phyloP scores from a whole-genome alignment of 1,140 invertebrate species.

The Ectropis grisescens region DNA sequence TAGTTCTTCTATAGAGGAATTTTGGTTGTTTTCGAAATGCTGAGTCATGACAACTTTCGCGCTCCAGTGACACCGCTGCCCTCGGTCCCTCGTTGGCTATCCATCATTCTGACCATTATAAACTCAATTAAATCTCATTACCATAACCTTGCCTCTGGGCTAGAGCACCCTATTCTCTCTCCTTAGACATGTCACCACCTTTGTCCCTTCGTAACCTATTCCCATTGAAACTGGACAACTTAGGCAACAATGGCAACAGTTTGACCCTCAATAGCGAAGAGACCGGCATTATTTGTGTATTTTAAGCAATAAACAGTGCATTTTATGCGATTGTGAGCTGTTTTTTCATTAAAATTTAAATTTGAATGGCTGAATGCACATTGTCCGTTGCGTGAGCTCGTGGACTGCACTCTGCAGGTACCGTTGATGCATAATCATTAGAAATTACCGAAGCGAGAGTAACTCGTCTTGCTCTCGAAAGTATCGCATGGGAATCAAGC shows the following conservation, averaged over 20 bases:
- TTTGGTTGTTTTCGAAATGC: slow-evolving; percentile 7
- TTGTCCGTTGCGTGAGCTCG: slow-evolving; percentile 64
- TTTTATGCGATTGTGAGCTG: slow-evolving; percentile 61
- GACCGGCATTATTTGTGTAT: slow-evolving; percentile 64
- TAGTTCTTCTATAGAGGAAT: background rate
- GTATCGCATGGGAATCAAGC: slow-evolving; percentile 38
- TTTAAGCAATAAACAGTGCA: slow-evolving; percentile 67
- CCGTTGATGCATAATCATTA: slow-evolving; percentile 58
- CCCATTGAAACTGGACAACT: slow-evolving; percentile 50
- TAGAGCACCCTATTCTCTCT: slow-evolving; percentile 33
- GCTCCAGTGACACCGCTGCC: slow-evolving; percentile 18
- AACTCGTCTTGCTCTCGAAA: slow-evolving; percentile 16
- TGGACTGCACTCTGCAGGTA: slow-evolving; percentile 55
- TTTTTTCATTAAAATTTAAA: slow-evolving; percentile 44
- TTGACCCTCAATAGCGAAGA: slow-evolving; percentile 53
- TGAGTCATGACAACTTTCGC: slow-evolving; percentile 50
- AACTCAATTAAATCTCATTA: slow-evolving; percentile 67
- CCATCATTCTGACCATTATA: slow-evolving; percentile 56
- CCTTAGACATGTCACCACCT: slow-evolving; percentile 60
- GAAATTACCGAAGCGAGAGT: slow-evolving; percentile 50
- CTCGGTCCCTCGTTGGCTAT: slow-evolving; percentile 23
- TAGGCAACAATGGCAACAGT: slow-evolving; percentile 52
- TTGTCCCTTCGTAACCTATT: slow-evolving; percentile 51
- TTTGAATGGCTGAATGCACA: slow-evolving; percentile 59
- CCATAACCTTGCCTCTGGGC: slow-evolving; percentile 43